Evolutionary conservation across 2,113 vertebrate species (phyloP).

Genomic region (Carollia perspicillata): DNA sequence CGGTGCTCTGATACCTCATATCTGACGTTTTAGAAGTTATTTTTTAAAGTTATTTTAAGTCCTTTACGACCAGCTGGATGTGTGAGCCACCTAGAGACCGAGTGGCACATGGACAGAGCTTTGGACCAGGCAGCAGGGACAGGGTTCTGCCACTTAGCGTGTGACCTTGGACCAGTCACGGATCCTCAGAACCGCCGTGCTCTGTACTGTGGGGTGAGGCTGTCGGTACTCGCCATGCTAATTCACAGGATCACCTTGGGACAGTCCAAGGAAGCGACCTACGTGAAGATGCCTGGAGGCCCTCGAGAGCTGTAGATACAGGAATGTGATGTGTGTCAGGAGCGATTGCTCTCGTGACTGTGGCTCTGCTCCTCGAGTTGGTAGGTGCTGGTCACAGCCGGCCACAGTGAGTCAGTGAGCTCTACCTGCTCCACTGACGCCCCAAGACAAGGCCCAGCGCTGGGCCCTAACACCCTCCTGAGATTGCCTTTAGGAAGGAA

Average conservation of each 20-base stretch:
- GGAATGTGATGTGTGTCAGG: too few relatives aligned
- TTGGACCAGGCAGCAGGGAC: background rate
- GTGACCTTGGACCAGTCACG: background rate
- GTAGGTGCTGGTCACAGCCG: background rate
- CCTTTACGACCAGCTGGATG: background rate
- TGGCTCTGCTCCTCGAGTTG: background rate
- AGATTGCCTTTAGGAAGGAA: background rate
- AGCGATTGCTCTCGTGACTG: rapidly evolving
- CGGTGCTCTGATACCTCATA: background rate
- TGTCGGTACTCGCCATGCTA: too few relatives aligned
- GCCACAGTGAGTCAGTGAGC: background rate
- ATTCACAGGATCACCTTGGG: background rate
- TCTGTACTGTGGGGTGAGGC: background rate
- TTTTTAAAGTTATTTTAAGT: background rate
- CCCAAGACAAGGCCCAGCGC: background rate
- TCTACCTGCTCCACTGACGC: background rate
- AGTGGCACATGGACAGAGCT: rapidly evolving
- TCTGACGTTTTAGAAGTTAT: background rate
- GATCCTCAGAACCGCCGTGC: background rate
- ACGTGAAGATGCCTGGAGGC: background rate
- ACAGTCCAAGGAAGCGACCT: background rate
- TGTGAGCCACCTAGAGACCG: background rate
- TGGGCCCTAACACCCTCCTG: background rate
- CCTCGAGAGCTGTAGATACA: rapidly evolving
- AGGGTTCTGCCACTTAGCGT: too few relatives aligned